These are phyloP conservation scores for Pomacea maculata DNA, from an alignment of 1,140 invertebrate genomes.

Conservation along the genomic window DNA sequence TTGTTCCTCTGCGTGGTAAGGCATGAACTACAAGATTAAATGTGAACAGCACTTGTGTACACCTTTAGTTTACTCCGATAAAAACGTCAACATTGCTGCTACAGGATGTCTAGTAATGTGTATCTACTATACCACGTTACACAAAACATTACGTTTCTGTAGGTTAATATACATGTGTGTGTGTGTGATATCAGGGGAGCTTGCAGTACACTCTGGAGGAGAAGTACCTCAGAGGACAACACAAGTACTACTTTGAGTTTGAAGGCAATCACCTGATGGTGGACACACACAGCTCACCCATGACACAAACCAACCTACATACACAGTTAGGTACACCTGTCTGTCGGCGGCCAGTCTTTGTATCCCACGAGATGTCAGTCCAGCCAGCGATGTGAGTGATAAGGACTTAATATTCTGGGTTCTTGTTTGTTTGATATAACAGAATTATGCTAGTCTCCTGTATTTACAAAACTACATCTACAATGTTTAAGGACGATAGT, in stretches of 20 bases:
- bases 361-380: not conserved
- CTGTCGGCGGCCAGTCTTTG: not conserved
- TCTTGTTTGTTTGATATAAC: not conserved
- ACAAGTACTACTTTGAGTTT: slow-evolving; percentile 5
- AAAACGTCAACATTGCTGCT: not conserved
- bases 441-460: too few species aligned
- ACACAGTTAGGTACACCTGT: too few species aligned
- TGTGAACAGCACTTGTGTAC: too few species aligned
- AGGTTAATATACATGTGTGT: not conserved
- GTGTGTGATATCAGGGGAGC: not conserved
- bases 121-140: not conserved
- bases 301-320: not conserved
- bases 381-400: not conserved
- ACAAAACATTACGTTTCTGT: not conserved
- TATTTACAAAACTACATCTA: too few species aligned
- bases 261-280: not conserved
- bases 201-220: slow-evolving; percentile 14
- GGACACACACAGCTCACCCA: not conserved
- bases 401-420: not conserved
- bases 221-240: slow-evolving; percentile 1
- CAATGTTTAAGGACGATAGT: too few species aligned
- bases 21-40: too few species aligned
- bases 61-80: too few species aligned
- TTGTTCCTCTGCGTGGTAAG: too few species aligned
- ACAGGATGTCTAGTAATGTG: not conserved